Evolutionary conservation across 2,113 vertebrate species (phyloP), one percentile per base, ranked within the genome.

Genomic region (Anhinga anhinga): DNA sequence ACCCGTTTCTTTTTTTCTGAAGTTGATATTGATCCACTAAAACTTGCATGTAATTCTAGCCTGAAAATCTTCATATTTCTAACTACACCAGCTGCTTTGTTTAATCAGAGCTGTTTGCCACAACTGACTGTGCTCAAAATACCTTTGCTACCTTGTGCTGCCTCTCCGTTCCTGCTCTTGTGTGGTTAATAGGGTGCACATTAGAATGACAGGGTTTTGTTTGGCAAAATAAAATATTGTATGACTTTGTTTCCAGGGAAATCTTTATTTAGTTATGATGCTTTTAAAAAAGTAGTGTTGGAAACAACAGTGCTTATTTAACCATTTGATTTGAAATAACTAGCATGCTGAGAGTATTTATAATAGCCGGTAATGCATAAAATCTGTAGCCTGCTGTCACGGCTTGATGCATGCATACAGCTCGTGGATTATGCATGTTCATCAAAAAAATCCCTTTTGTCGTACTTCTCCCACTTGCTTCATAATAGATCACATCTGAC

Each of bases 21-120:
- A 82, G 58, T 84, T 67, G 30, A 34, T 97, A 97, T 89, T 98
- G 93, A 98, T 92, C 91, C 97, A 96, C 96, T 98, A 97, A 98
- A 93, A 87, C 74, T 79, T 95, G 96, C 87, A 97, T 97, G 89
- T 56, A 36, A 81, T 82, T 44, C 71, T 66, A 15, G 86, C 94
- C 94, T 72, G 91, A 80, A 56, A 69, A 50, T 45, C 62, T 74
- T 80, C 29, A 0, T 19, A 1, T 74, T 89, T 59, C 90, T 96
- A 95, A 92, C 80, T 80, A 55, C 36, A 32, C 21, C 80, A 49
- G 38, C 91, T 74, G 73, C 87, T 95, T 32, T 78, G 15, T 84
- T 74, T 58, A 61, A 66, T 84, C 52, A 53, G 30, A 40, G 40
- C 45, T 80, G 22, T 90, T 83, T 80, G 58, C 82, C 63, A 69